Evolutionary conservation across 2,888 invertebrate genomes (phyloP).

Genomic region (Acanthoscelides obtectus): DNA sequence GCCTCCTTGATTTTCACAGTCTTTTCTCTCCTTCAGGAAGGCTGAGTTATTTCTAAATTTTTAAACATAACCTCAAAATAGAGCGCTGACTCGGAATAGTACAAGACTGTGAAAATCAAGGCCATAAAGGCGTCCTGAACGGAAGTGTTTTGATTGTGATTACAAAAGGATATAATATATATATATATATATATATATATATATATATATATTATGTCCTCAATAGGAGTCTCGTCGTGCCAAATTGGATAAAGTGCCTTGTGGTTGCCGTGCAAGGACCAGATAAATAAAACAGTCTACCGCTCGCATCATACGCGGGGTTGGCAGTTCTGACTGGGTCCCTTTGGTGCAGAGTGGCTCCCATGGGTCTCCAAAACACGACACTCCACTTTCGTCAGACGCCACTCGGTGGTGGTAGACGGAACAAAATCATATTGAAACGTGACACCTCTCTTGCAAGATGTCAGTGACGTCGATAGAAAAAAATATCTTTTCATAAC

Average conservation of each 20-base stretch:
- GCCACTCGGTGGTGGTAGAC: background rate
- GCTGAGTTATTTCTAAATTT: no score
- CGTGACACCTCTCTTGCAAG: background rate
- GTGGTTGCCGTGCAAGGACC: slow-evolving; percentile 1
- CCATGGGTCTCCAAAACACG: slow-evolving; percentile 41
- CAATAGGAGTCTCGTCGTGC: background rate
- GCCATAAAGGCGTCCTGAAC: no score
- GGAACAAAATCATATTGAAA: background rate
- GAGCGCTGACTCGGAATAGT: no score
- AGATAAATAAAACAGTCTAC: slow-evolving; percentile 3
- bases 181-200: no score
- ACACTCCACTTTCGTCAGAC: slow-evolving; percentile 45
- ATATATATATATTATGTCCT: no score
- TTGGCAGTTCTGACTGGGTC: background rate
- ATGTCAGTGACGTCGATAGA: background rate
- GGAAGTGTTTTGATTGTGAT: no score
- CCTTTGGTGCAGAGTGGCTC: background rate
- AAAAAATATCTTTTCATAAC: no score
- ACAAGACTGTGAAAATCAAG: no score
- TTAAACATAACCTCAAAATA: no score
- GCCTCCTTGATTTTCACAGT: no score
- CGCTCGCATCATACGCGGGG: background rate
- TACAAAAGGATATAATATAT: no score
- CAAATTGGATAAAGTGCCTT: slow-evolving; percentile 4
- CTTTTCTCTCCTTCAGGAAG: no score